phyloP scores from a whole-genome alignment of 2,797 vertebrate genomes.

The Squalus acanthias region DNA sequence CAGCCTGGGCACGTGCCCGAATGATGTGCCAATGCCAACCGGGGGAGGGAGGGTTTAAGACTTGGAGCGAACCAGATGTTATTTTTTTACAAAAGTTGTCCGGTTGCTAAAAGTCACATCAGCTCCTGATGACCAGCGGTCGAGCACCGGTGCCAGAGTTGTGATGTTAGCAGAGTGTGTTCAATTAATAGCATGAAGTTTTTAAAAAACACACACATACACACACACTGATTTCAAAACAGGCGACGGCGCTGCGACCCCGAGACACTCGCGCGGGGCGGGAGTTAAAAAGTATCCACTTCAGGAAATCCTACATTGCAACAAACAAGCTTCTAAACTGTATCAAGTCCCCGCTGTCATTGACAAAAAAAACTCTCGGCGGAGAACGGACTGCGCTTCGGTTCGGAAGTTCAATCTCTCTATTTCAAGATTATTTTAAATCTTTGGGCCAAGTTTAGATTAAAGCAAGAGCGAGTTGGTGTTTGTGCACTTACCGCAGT shows the following conservation, averaged over 20 bases:
- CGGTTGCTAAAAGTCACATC: not conserved
- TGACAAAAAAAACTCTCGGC: not conserved
- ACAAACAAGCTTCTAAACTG: not conserved
- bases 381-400: not conserved
- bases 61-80: too few relatives aligned
- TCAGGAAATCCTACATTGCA: not conserved
- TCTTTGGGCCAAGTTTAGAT: not conserved
- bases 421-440: not conserved
- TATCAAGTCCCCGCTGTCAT: not conserved
- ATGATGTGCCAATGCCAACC: not conserved
- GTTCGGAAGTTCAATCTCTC: not conserved
- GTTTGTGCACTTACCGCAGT: constrained; percentile 7
- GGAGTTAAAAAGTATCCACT: not conserved
- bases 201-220: not conserved
- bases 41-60: not conserved
- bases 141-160: not conserved
- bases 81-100: not conserved
- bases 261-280: not conserved
- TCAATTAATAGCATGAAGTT: too few relatives aligned
- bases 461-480: not conserved
- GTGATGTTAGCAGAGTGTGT: too few relatives aligned
- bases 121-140: not conserved
- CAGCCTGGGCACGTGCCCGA: not conserved
- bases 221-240: not conserved
- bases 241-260: not conserved